Evolutionary conservation across 2,888 invertebrate genomes (phyloP), one percentile per base, ranked within the genome.

Genomic region (Cephus pulcher): DNA sequence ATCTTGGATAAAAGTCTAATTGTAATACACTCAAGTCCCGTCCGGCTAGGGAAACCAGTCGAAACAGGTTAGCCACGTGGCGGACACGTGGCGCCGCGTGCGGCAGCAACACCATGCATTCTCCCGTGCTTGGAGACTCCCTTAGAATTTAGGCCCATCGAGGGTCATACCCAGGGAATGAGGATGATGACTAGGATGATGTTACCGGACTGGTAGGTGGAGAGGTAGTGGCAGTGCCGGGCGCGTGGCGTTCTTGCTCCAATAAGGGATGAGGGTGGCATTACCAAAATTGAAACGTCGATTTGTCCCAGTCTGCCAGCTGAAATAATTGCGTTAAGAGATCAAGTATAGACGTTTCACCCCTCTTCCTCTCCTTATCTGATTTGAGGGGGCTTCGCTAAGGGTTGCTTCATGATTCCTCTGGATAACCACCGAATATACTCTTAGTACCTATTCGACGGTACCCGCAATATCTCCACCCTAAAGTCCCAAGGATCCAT

Each of bases 271-370:
- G 56, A 56, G 6, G 56, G 56, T 9, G 56, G 56, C 91, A 91
- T 91, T 91, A 91, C 89, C 89, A 90, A 91, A 91, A 91, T 91
- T 91, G 91, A 91, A 91, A 91, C 90, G 91, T 90, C 91, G 91
- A 91, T 91, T 91, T 90, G 90, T 90, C 88, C 84, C 68, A 88
- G 84, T 86, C 85, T 81, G 83, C 82, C 85, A 37, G 32, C 86
- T 82, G 86, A 86, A 86, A 88, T 91, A 91, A 91, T 91, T 90
- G 86, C 84, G 88, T 90, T 90, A 90, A 85, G 87, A 84, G 76
- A 75, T 30, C 56, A 56, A 56, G 23, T 56, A 56, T 56, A 56
- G 56, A 56, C 6, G 56, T 56, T 23, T 56, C 23, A 2, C 9
- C 2, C 9, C 56, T 9, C 56, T 23, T 6, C 15, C 56, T 56